Base-by-base conservation (phyloP, 2,888 invertebrate genomes). In the Agriopis leucophaearia region DNA sequence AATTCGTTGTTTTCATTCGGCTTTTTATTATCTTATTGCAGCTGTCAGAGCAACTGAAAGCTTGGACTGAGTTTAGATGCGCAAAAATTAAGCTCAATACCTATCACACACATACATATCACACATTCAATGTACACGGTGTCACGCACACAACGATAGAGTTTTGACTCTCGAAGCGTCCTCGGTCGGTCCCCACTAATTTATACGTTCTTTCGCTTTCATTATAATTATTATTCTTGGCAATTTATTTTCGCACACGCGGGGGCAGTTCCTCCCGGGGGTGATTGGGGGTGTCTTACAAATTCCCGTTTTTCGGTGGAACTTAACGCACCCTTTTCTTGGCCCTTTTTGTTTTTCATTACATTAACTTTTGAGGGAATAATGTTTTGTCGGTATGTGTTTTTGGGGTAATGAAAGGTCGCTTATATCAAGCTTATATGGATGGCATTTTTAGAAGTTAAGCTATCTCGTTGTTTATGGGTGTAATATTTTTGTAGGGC, bases 171-270 rank as follows among this genome's bases (percentile, higher is more conserved):
- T 88, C 85, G 83, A 86, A 83, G 86, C 91, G 92, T 64, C 56
- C 91, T 64, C 56, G 60, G 68, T 92, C 93, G 60, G 68, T 92
- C 93, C 93, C 93, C 90, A 93, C 92, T 93, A 94, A 94, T 94
- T 94, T 94, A 94, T 94, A 92, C 92, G 92, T 93, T 93, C 93
- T 94, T 94, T 94, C 93, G 91, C 92, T 92, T 94, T 94, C 93
- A 92, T 94, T 94, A 94, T 94, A 94, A 94, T 94, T 94, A 94
- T 94, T 93, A 94, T 94, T 94, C 94, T 92, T 93, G 92, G 93
- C 93, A 94, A 94, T 94, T 94, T 94, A 94, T 94, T 93, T 94
- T 93, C 92, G 93, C 94, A 93, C 92, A 93, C 94, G 93, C 87
- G 91, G 92, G 92, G 92, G 91, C 87, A 86, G 81, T 86, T 85